Conservation (phyloP, 2,888 invertebrate species). For the Spicauda simplicius region DNA sequence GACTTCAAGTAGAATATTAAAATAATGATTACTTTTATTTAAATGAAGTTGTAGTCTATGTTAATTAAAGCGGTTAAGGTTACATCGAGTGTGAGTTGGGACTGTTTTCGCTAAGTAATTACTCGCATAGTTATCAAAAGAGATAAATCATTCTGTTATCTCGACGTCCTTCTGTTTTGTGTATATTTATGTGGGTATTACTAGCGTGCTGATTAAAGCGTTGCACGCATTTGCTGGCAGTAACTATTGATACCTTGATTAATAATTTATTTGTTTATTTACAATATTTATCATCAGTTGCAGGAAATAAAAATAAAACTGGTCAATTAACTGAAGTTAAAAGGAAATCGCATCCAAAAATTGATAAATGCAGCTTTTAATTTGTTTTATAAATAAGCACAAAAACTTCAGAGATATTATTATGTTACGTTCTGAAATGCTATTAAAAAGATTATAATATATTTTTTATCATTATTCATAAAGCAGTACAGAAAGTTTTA, state of each 20-base stretch:
- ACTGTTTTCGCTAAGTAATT: slow-evolving; percentile 54
- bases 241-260: not conserved
- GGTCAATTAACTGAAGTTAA: not conserved
- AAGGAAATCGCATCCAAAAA: no score
- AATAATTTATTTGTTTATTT: slow-evolving; percentile 10
- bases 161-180: slow-evolving; percentile 50
- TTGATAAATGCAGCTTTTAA: no score
- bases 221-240: not conserved
- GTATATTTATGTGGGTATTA: slow-evolving; percentile 62
- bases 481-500: not conserved
- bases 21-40: no score
- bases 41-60: no score
- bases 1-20: no score
- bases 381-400: no score
- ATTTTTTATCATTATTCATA: no score
- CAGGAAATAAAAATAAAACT: not conserved
- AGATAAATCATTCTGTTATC: slow-evolving; percentile 62
- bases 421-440: no score
- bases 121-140: slow-evolving; percentile 57
- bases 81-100: not conserved
- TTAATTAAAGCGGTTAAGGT: no score
- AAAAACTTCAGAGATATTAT: no score
- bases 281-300: not conserved
- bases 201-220: not conserved
- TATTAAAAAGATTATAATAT: no score